Conservation (phyloP, 2,797 vertebrate species). For the Clamator glandarius region DNA sequence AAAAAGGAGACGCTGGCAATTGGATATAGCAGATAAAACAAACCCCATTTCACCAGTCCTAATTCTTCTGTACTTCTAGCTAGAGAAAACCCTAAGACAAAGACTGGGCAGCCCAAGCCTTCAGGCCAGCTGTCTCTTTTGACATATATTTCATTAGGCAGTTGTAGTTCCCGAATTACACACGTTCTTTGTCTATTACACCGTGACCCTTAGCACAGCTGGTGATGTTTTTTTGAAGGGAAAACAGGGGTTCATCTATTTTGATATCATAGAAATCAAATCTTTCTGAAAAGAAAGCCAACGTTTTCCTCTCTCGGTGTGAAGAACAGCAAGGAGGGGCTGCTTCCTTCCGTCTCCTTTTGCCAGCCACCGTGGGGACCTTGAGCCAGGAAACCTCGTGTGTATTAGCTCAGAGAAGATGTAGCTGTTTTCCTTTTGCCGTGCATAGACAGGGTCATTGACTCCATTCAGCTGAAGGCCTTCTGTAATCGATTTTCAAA, state of each 20-base stretch:
- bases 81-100: constrained; percentile 51
- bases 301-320: background rate
- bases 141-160: constrained; percentile 56
- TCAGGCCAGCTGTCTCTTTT: constrained; percentile 64
- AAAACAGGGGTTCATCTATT: background rate
- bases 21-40: background rate
- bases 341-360: background rate
- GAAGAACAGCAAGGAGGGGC: background rate
- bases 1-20: background rate
- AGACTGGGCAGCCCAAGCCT: constrained; percentile 26
- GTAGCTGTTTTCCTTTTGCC: constrained; percentile 1
- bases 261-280: background rate
- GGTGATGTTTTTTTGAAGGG: background rate
- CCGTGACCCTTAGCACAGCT: constrained; percentile 46
- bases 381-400: background rate
- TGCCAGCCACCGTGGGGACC: background rate
- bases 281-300: background rate
- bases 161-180: constrained; percentile 54
- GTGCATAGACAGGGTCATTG: constrained; percentile 37
- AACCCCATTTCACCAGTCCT: background rate
- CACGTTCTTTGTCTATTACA: constrained; percentile 24
- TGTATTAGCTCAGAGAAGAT: background rate
- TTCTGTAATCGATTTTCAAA: constrained; percentile 60
- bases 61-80: background rate
- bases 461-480: constrained; percentile 54